phyloP scores from a whole-genome alignment of 2,797 vertebrate species.

The Onychomys torridus region DNA sequence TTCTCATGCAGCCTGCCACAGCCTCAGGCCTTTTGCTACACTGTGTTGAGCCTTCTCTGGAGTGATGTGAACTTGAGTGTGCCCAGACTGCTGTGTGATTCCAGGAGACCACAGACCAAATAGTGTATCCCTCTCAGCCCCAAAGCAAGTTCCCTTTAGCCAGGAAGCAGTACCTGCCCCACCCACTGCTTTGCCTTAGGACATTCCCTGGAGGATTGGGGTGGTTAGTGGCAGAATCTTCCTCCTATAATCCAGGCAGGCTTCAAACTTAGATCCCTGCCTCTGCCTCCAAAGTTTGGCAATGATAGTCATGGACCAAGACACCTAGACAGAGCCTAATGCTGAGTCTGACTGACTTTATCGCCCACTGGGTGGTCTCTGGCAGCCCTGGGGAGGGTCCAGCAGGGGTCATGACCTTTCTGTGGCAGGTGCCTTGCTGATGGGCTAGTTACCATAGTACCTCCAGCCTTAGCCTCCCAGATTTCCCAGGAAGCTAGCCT shows the following conservation, averaged over 20 bases:
- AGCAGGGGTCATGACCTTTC: not conserved
- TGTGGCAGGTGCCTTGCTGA: not conserved
- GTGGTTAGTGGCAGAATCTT: not conserved
- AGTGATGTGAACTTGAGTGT: not conserved
- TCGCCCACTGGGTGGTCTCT: not conserved
- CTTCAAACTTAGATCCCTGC: not conserved
- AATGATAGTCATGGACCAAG: not conserved
- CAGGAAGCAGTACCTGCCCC: not conserved
- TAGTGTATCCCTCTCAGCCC: not conserved
- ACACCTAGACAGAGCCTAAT: not conserved
- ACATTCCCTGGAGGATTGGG: no score
- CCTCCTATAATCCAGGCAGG: not conserved
- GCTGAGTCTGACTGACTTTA: not conserved
- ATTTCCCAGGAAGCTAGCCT: not conserved
- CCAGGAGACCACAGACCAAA: not conserved
- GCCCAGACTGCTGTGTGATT: not conserved
- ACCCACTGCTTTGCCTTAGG: not conserved
- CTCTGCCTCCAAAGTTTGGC: not conserved
- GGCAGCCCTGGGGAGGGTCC: not conserved
- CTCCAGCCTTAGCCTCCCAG: no score
- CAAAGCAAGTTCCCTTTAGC: not conserved
- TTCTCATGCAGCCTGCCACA: not conserved
- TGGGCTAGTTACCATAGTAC: not conserved
- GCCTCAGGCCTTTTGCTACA: not conserved
- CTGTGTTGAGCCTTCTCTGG: not conserved